Conservation (phyloP, 2,888 invertebrate genomes). For the Callyntrura guangdongensis region DNA sequence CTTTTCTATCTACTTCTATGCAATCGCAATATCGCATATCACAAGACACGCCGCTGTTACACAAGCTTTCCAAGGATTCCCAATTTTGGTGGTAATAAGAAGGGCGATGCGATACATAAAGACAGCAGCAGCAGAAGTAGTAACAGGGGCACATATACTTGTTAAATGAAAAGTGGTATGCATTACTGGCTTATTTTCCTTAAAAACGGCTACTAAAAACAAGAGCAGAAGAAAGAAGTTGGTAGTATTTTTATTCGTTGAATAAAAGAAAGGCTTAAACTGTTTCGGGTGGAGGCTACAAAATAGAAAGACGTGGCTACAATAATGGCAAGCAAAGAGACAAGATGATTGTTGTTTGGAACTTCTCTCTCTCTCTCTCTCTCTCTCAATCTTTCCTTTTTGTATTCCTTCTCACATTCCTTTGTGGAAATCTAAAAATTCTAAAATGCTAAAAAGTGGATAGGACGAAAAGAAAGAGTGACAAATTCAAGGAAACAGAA, state of each 20-base stretch:
- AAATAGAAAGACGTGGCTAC: neutral
- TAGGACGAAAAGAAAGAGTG: neutral
- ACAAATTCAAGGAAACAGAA: neutral
- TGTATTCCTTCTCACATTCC: neutral
- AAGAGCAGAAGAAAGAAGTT: conserved; percentile 6
- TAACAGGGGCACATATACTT: neutral
- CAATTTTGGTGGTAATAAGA: conserved; percentile 18
- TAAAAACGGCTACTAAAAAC: neutral
- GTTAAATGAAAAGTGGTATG: conserved; percentile 35
- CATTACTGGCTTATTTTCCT: conserved; percentile 22
- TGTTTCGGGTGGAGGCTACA: neutral
- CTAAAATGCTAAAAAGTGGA: neutral
- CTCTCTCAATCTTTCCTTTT: neutral
- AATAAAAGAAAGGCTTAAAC: conserved; percentile 15
- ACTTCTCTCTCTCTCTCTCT: neutral
- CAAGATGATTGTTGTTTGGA: neutral
- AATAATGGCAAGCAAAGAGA: neutral
- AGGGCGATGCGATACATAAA: conserved; percentile 15
- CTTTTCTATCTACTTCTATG: too few relatives aligned
- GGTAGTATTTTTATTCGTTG: neutral
- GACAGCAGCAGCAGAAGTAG: conserved; percentile 5
- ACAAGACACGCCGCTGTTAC: neutral
- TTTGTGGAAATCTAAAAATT: conserved; percentile 14
- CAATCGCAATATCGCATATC: conserved; percentile 7
- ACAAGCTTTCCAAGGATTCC: too few relatives aligned